Base-by-base conservation (phyloP, 2,113 vertebrate species). In the Cygnus buccinator region DNA sequence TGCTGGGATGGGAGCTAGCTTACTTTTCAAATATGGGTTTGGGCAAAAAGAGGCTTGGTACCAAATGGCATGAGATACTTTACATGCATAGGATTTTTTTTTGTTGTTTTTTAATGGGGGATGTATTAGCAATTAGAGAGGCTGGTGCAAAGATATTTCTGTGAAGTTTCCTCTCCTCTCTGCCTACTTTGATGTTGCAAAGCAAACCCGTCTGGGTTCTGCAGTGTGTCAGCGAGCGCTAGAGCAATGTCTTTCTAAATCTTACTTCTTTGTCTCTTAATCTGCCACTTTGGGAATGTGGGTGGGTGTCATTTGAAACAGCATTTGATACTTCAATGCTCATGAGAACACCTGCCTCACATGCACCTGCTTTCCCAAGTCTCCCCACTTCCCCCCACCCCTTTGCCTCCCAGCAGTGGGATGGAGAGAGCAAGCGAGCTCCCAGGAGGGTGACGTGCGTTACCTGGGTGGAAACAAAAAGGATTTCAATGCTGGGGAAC, bases 381-480 rank as follows among this genome's bases (percentile, higher is more conserved):
- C 8, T 70, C 21, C 76, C 43, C 37, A 3, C 12, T 65, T 54
- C 7, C 59, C 28, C 28, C 37, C 39, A 33, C 4, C 23, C 61
- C 35, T 26, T 46, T 10, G 11, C 19, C 46, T 75, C 62, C 74
- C 9, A 17, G 54, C 16, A 79, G 46, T 5, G 6, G 20, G 23
- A 41, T 6, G 77, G 55, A 67, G 26, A 43, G 43, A 62, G 57
- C 2, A 52, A 81, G 29, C 0, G 13, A 71, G n/a, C 26, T 84
- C 65, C 44, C 26, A 68, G 81, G 73, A 19, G 12, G n/a, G 39
- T 25, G 31, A 44, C 0, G 1, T 26, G 22, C 55, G 23, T 93
- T 96, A 99, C 99, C 99, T 99, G 99, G 37, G 98, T 71, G 11
- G 84, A 48, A 37, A 99, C 96, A 74, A 99, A 99, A 52, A 98